Base-by-base conservation (phyloP, 2,113 vertebrate genomes). In the Aleadryas rufinucha region DNA sequence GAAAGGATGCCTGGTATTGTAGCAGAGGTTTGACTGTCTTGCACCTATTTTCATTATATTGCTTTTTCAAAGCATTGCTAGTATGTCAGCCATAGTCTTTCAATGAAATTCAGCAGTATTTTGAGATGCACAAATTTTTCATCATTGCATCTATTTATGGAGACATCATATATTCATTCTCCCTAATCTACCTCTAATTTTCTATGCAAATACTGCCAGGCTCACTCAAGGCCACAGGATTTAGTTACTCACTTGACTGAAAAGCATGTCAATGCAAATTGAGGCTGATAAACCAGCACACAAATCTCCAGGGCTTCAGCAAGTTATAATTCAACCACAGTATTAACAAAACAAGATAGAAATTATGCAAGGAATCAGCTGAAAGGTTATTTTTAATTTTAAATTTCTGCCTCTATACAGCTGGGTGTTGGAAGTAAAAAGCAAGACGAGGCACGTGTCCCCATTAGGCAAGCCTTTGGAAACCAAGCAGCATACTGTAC, bases 381-480 rank as follows among this genome's bases (percentile, higher is more conserved):
- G 83, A 97, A 98, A 96, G 66, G 69, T 96, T 98, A 96, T 96
- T 98, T 98, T 98, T 97, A 97, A 97, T 97, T 98, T 97, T 96
- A 97, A 96, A 87, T 92, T 93, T 93, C 86, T 97, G 41, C 59
- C 70, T 97, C 76, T 96, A 41, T 96, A 84, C 94, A 96, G 82
- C 84, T 96, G 93, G 45, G n/a, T 78, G 47, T 79, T 65, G 54
- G 20, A 90, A 93, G 45, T 70, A 95, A 96, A 95, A 98, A 91
- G 75, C 92, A 97, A 90, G 60, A 22, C 0, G 1, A 56, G 44
- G 45, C 94, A 79, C 39, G 23, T 33, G 92, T 96, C 76, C 78
- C 93, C 87, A 57, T 94, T 83, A 97, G 63, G 53, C 52, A 83
- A 71, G 37, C 72, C 42, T 22, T 81, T 80, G 57, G 87, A 97